phyloP scores from a whole-genome alignment of 2,113 vertebrate genomes.

The Corapipo altera region DNA sequence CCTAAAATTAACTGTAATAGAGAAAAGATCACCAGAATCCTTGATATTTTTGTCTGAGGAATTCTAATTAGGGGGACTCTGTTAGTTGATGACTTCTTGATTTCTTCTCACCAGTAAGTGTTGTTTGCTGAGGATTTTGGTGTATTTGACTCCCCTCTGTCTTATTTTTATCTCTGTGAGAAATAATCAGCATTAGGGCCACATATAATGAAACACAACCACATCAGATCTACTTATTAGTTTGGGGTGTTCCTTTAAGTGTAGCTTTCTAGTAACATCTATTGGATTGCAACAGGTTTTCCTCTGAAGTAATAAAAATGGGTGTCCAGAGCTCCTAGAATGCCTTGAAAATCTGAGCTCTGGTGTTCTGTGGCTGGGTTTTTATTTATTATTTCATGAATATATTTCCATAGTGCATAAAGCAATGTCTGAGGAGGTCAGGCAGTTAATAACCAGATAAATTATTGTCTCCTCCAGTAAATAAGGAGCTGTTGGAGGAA shows the following conservation, averaged over 20 bases:
- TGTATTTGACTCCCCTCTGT: not conserved
- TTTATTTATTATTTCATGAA: not conserved
- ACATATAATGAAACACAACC: not conserved
- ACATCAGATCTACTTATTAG: slow-evolving; percentile 66
- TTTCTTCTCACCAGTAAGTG: not conserved
- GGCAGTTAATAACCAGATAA: not conserved
- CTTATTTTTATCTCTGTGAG: not conserved
- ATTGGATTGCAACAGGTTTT: not conserved
- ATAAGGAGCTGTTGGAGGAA: not conserved
- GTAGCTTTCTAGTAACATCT: not conserved
- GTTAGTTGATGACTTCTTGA: not conserved
- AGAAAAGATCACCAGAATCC: not conserved
- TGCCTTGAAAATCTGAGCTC: not conserved
- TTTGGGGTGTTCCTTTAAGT: not conserved
- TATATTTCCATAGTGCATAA: not conserved
- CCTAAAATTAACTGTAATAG: not conserved
- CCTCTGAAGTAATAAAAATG: not conserved
- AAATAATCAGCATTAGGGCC: not conserved
- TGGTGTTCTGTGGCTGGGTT: not conserved
- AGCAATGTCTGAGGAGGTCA: not conserved
- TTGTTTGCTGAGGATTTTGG: not conserved
- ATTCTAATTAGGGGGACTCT: not conserved
- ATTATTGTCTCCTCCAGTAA: not conserved
- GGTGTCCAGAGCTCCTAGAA: not conserved
- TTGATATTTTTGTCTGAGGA: not conserved